These are phyloP conservation scores for Anas flavirostris DNA, from an alignment of 2,797 vertebrate genomes.

Conservation along the genomic window DNA sequence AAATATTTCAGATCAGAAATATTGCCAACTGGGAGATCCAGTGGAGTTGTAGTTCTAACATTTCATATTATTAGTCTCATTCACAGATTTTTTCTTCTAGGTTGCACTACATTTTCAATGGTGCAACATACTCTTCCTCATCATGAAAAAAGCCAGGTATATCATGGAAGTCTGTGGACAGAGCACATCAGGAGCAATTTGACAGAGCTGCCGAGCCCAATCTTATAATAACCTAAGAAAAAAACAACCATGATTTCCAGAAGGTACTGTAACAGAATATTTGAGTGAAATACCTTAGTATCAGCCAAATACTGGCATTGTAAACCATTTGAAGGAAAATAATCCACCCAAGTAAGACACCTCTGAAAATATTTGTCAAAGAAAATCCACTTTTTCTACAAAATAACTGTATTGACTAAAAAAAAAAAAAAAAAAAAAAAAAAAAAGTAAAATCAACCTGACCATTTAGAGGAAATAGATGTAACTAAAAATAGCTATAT, in stretches of 20 bases:
- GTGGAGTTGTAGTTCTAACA: not conserved
- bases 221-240: not conserved
- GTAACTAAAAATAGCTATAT: not conserved
- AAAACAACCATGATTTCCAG: not conserved
- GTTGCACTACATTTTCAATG: not conserved
- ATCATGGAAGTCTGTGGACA: not conserved
- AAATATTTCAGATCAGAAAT: not conserved
- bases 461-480: not conserved
- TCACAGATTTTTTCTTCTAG: not conserved
- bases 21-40: not conserved
- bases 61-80: not conserved
- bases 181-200: not conserved
- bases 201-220: not conserved
- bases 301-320: not conserved
- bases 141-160: not conserved
- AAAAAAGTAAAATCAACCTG: accelerated
- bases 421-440: not conserved
- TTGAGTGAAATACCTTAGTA: not conserved
- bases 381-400: not conserved
- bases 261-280: not conserved
- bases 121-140: not conserved
- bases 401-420: not conserved
- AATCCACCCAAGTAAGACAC: not conserved
- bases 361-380: not conserved
- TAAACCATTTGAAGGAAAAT: not conserved